phyloP scores from a whole-genome alignment of 2,888 invertebrate species.

The Macropis europaea region DNA sequence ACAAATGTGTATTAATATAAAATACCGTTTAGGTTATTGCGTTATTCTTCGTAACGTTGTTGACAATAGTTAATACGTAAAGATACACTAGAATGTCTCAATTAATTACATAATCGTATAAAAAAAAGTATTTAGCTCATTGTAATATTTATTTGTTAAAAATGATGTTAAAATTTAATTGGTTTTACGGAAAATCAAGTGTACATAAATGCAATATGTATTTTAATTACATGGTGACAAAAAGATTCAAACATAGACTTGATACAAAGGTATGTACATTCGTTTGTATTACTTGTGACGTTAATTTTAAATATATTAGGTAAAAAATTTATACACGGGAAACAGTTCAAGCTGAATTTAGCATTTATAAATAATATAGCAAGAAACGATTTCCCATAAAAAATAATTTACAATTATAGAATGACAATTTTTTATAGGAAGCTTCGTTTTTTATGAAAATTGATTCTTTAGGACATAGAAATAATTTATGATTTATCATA shows the following conservation, averaged over 20 bases:
- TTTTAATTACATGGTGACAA: constrained; percentile 13
- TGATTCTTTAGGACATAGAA: too few species aligned
- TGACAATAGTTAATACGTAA: constrained; percentile 1
- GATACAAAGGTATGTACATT: constrained; percentile 21
- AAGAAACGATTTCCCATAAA: too few species aligned
- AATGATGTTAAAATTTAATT: constrained; percentile 39
- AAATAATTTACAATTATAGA: too few species aligned
- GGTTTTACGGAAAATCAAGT: neutral
- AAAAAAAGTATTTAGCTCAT: neutral
- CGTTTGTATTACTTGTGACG: neutral
- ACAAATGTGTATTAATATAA: neutral
- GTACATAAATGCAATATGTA: neutral
- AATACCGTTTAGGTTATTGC: constrained; percentile 8
- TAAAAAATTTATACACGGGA: neutral
- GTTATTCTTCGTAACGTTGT: neutral
- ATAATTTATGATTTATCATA: too few species aligned
- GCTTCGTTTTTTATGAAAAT: too few species aligned
- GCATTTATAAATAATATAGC: too few species aligned
- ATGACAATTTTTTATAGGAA: too few species aligned
- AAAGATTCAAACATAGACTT: constrained; percentile 33
- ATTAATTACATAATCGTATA: constrained; percentile 20
- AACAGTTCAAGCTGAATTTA: too few species aligned
- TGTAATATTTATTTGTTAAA: neutral
- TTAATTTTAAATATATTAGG: neutral
- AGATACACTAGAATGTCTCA: neutral